phyloP scores from a whole-genome alignment of 2,797 vertebrate species.

The Molossus molossus region DNA sequence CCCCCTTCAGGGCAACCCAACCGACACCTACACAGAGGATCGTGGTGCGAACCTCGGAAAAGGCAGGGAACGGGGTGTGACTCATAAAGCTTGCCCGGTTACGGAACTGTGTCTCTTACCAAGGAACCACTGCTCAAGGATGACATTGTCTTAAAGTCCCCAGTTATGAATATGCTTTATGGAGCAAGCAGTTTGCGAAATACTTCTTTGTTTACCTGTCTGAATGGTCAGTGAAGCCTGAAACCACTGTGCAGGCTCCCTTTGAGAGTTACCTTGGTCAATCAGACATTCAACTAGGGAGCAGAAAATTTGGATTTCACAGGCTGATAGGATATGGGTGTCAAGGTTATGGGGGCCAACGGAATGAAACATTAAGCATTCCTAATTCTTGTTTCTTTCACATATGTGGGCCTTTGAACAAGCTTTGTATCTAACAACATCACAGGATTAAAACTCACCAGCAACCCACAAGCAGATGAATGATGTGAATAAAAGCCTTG shows the following conservation, averaged over 20 bases:
- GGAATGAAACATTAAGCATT: conserved; percentile 58
- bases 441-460: neutral
- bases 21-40: neutral
- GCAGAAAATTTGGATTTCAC: conserved; percentile 49
- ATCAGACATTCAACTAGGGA: neutral
- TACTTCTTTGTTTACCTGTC: neutral
- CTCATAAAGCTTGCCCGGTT: neutral
- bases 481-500: conserved; percentile 71
- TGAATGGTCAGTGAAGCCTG: neutral
- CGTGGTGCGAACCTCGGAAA: neutral
- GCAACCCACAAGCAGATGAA: conserved; percentile 2
- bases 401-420: conserved; percentile 70
- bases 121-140: conserved; percentile 39
- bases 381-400: conserved; percentile 58
- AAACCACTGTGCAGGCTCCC: neutral
- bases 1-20: neutral
- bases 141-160: neutral
- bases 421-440: conserved; percentile 27
- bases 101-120: neutral
- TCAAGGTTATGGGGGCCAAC: conserved; percentile 45
- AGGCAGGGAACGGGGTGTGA: neutral
- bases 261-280: conserved; percentile 54
- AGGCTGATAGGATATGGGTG: conserved; percentile 52
- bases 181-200: conserved; percentile 32
- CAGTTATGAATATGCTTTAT: neutral